Conservation (phyloP, 2,113 vertebrate species). For the Burhinus oedicnemus region DNA sequence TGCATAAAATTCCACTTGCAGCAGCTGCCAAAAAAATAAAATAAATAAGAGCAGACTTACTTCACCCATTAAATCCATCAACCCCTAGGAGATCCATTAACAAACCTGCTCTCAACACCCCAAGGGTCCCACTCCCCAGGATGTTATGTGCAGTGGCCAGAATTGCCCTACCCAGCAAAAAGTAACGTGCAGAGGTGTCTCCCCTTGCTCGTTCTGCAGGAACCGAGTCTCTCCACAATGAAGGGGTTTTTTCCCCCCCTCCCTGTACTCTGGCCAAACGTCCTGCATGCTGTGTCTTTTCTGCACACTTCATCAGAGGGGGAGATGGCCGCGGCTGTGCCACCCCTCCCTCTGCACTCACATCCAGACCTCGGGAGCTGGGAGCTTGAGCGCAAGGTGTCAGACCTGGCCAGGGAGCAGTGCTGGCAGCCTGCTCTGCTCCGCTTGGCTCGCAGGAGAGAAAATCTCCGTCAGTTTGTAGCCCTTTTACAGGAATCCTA, state of each 20-base stretch:
- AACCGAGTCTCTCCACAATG: not conserved
- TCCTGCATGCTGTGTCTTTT: not conserved
- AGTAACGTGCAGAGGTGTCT: not conserved
- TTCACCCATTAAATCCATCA: conserved; percentile 62
- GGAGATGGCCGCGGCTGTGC: not conserved
- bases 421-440: conserved; percentile 34
- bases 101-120: not conserved
- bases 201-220: not conserved
- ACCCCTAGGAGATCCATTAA: conserved; percentile 3
- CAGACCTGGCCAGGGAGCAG: conserved; percentile 22
- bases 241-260: not conserved
- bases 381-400: conserved; percentile 4
- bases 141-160: not conserved
- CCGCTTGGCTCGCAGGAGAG: not conserved
- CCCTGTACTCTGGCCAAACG: not conserved
- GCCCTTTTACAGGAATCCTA: conserved; percentile 49
- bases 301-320: conserved; percentile 22
- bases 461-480: not conserved
- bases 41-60: conserved; percentile 50
- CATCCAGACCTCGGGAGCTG: not conserved
- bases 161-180: not conserved
- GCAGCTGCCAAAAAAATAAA: conserved; percentile 57
- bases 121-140: conserved; percentile 35
- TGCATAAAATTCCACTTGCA: conserved; percentile 55
- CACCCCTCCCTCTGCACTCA: not conserved